Base-by-base conservation (phyloP, 2,113 vertebrate species). In the Lethenteron camtschaticum region DNA sequence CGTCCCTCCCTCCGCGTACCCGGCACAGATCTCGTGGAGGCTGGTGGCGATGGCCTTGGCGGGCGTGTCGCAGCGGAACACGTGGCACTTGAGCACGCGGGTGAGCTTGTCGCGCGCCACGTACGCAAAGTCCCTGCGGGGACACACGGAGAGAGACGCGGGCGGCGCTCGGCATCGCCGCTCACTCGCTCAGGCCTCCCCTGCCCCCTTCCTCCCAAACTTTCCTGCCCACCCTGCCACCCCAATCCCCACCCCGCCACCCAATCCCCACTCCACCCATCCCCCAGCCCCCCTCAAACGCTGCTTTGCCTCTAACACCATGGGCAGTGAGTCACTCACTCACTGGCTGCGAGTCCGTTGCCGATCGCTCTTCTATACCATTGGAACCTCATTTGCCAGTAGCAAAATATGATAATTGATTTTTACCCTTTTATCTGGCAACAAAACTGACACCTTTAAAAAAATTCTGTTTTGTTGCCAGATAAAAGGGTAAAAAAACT, bases 41-140 rank as follows among this genome's bases (percentile, higher is more conserved):
- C 91, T 97, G 9, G 92, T 97, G 77, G 92, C 92, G 2, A 97
- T 97, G 81, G 92, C 92, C 88, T 97, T 97, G 71, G 92, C 92
- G 57, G 91, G 92, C 2, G 90, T 96, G 82, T 97, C 92, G 89
- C 92, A 97, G 77, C 92, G 89, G 77, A 97, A 97, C 74, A 97
- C 92, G 80, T 97, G 92, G 83, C 92, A 97, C 88, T 97, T 97
- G 82, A 97, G 81, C 78, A 97, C 90, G 74, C 92, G 83, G 9
- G 92, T 97, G 73, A 95, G 90, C 80, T 85, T 91, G 78, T 97
- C 92, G 79, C 92, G 85, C 1, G 92, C 92, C 76, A 97, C 92
- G 0, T 97, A 97, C 60, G 92, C 92, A 76, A 97, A 97, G 76
- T 97, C 92, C 79, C 92, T 97, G 80, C 11, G 74, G 70, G 76